Evolutionary conservation across 37 sponge, comb jelly and placozoan species (phyloP).

Genomic region (Diacarnus erythraeanus): DNA sequence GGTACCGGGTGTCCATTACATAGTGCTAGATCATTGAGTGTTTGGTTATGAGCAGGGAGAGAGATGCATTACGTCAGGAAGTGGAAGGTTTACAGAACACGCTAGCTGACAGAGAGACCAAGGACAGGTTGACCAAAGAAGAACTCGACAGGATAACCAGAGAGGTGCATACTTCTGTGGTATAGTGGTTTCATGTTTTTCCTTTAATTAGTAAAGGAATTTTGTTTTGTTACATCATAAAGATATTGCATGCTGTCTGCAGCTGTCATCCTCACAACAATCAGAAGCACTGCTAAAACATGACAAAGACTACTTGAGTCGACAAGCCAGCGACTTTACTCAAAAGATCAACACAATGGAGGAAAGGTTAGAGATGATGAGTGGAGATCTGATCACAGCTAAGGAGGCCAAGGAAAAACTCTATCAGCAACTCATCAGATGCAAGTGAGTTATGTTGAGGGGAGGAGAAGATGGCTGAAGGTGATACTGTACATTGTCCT

Average conservation of each 20-base stretch:
- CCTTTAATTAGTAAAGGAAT: no score
- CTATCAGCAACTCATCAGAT: conserved; percentile 61
- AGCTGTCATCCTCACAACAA: conserved; percentile 55
- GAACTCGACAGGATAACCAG: conserved; percentile 10
- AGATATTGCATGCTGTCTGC: background rate
- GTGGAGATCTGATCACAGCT: conserved; percentile 30
- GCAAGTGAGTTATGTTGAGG: conserved; percentile 35
- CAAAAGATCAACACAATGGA: conserved; percentile 24
- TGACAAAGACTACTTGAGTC: conserved; percentile 83
- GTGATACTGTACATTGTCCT: background rate
- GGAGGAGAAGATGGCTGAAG: background rate
- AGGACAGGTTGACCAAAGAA: background rate
- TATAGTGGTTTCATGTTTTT: background rate
- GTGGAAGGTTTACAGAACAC: conserved; percentile 14
- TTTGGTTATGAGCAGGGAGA: conserved; percentile 30
- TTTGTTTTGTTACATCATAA: background rate
- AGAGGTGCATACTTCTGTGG: conserved; percentile 11
- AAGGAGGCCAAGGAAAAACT: conserved; percentile 70
- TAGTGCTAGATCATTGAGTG: no score
- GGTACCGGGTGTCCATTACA: conserved; percentile 15
- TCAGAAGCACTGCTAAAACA: conserved; percentile 60
- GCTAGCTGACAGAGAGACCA: conserved; percentile 14
- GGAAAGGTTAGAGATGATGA: conserved; percentile 51
- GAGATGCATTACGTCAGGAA: conserved; percentile 46
- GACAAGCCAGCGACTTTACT: conserved; percentile 56